A percentile compares a stretch with the other conserved stretches of the same genome.
These are phyloP conservation scores for Nettapus auritus DNA, from an alignment of 2,113 vertebrate species.

Conservation along the genomic window DNA sequence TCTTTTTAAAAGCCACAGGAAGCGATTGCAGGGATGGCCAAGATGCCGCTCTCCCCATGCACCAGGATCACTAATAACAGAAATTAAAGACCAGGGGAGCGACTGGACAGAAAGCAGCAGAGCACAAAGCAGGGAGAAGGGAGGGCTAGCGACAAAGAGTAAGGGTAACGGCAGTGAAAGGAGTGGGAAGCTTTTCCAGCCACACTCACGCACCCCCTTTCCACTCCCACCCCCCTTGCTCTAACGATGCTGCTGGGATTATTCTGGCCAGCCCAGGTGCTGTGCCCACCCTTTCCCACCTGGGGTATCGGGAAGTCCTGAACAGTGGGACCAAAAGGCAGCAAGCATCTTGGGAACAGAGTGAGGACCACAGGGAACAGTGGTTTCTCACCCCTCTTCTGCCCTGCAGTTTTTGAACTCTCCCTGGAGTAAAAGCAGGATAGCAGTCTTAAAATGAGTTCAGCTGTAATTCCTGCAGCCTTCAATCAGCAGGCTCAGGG, in stretches of 20 bases:
- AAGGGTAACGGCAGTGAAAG: background rate
- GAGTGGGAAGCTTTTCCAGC: background rate
- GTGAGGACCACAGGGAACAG: background rate
- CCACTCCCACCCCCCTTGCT: background rate
- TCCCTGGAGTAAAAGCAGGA: rapidly evolving
- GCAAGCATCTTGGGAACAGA: background rate
- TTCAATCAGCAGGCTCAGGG: background rate
- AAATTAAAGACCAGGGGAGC: background rate
- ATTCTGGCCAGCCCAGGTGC: background rate
- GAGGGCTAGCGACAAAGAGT: background rate
- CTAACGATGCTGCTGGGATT: background rate
- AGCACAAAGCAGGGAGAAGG: background rate
- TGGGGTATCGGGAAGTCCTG: background rate
- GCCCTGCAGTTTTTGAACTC: background rate
- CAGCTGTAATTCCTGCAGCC: background rate
- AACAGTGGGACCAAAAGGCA: background rate
- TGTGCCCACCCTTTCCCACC: background rate
- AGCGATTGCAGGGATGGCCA: background rate
- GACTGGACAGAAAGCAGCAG: background rate
- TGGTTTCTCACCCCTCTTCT: background rate
- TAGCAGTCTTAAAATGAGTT: background rate
- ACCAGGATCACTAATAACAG: background rate
- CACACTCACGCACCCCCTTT: background rate
- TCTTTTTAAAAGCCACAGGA: background rate
- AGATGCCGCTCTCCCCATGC: background rate